These are phyloP conservation scores for Drosophila sulfurigaster DNA, from an alignment of 1,140 invertebrate species.

Conservation along the genomic window DNA sequence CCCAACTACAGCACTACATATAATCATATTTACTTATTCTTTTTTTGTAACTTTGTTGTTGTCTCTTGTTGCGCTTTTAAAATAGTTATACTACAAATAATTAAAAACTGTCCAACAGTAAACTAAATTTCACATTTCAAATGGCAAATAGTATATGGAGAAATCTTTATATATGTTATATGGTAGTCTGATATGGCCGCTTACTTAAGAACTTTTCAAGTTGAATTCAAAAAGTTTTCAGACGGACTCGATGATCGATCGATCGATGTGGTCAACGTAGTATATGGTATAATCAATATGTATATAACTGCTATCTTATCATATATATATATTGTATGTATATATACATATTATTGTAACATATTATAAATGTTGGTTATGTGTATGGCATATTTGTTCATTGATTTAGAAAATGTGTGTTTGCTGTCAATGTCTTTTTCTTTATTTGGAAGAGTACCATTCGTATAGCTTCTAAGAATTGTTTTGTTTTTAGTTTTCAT, in stretches of 20 bases:
- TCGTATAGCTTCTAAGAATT: slow-evolving; percentile 23
- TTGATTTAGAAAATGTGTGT: not conserved
- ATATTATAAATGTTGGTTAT: slow-evolving; percentile 1
- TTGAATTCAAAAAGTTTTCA: slow-evolving; percentile 1
- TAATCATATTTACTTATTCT: not conserved
- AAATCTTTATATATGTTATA: not conserved
- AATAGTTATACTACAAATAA: slow-evolving; percentile 1
- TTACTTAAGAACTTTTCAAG: not conserved
- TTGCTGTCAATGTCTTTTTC: slow-evolving; percentile 12
- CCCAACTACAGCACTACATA: slow-evolving; percentile 1
- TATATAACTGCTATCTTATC: slow-evolving; percentile 9
- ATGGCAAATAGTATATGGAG: not conserved
- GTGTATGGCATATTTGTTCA: slow-evolving; percentile 17
- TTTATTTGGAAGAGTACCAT: slow-evolving; percentile 30
- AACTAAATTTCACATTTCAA: slow-evolving; percentile 3
- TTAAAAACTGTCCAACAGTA: slow-evolving; percentile 10
- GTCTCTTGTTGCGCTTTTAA: slow-evolving; percentile 1
- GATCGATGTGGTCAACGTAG: not conserved
- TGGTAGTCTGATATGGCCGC: slow-evolving; percentile 13
- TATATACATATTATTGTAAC: slow-evolving; percentile 8
- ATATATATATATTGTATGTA: not conserved
- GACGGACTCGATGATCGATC: not conserved
- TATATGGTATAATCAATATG: not conserved
- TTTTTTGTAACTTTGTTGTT: not conserved
- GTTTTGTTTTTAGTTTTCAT: slow-evolving; percentile 9